Evolutionary conservation across 2,797 vertebrate genomes (phyloP).

Genomic region (Clarias fuscus): DNA sequence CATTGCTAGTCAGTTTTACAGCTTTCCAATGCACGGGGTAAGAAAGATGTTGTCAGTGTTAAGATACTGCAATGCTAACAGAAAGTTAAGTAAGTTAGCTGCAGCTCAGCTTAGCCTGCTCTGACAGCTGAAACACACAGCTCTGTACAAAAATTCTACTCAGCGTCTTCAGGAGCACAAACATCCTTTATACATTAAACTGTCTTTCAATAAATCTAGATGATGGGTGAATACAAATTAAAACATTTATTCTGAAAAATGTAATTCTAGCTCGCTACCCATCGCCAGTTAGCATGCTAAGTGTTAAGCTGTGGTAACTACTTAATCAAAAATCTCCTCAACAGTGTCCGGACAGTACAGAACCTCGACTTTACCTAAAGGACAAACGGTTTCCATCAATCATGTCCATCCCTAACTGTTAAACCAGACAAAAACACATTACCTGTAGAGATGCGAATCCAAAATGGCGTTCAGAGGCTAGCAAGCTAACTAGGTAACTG

Average conservation of each 20-base stretch:
- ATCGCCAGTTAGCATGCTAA: slow-evolving; percentile 16
- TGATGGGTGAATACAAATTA: background rate
- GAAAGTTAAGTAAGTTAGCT: background rate
- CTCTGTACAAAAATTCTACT: background rate
- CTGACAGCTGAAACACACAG: slow-evolving; percentile 9
- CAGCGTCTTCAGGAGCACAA: background rate
- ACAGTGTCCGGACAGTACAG: background rate
- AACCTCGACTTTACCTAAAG: background rate
- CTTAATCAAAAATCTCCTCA: background rate
- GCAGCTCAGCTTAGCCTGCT: background rate
- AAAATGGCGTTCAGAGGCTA: slow-evolving; percentile 71
- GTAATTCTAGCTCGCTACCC: background rate
- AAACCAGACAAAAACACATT: slow-evolving; percentile 43
- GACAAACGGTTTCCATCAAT: background rate
- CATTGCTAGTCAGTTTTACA: background rate
- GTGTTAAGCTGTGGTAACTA: background rate
- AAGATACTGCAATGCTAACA: background rate
- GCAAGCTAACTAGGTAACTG: slow-evolving; percentile 63
- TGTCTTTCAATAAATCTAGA: background rate
- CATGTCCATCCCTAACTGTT: background rate
- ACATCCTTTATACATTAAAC: no score
- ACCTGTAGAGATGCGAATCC: slow-evolving; percentile 66
- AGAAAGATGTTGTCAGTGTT: background rate
- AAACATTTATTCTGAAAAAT: background rate
- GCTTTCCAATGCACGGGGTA: no score